These are phyloP conservation scores for Sprattus sprattus DNA, from an alignment of 2,113 vertebrate genomes.

Conservation along the genomic window DNA sequence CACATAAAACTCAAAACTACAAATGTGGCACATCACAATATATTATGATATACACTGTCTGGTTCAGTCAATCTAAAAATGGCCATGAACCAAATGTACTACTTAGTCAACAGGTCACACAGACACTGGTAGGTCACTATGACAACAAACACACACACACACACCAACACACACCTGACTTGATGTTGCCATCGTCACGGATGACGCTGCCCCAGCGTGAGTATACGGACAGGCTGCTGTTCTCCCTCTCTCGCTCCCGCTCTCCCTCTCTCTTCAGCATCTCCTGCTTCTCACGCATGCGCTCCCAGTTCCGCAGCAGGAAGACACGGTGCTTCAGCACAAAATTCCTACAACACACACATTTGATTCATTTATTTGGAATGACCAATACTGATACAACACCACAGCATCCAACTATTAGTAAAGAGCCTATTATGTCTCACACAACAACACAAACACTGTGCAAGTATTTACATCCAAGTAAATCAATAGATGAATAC, in stretches of 20 bases:
- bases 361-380: too few species aligned
- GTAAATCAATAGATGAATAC: too few species aligned
- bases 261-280: conserved; percentile 85
- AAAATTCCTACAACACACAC: conserved; percentile 81
- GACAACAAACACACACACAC: background rate
- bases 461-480: too few species aligned
- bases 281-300: conserved; percentile 92
- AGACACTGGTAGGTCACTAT: background rate
- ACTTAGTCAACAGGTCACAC: background rate
- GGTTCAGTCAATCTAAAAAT: too few species aligned
- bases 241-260: conserved; percentile 64
- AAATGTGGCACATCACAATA: too few species aligned
- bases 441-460: too few species aligned
- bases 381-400: too few species aligned
- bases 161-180: conserved; percentile 65
- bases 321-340: conserved; percentile 95
- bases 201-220: conserved; percentile 92
- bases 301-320: conserved; percentile 95
- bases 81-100: too few species aligned
- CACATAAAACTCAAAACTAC: too few species aligned
- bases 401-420: too few species aligned
- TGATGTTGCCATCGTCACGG: conserved; percentile 95
- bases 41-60: too few species aligned
- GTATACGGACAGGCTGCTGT: conserved; percentile 76
- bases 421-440: too few species aligned